Conservation (phyloP, 2,797 vertebrate genomes). For the Phrynocephalus vlangalii region DNA sequence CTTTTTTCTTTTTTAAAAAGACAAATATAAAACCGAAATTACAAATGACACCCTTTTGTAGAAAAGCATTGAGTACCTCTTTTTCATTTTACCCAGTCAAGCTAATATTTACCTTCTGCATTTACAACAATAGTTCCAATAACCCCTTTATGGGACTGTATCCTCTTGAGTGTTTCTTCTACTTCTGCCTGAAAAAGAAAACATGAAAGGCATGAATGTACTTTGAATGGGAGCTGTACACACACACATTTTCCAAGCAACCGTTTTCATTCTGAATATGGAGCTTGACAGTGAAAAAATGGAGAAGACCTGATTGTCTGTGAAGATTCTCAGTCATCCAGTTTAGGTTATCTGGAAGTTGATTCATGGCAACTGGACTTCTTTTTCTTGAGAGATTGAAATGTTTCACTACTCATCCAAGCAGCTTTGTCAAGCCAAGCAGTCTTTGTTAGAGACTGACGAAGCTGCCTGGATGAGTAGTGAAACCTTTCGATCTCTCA, state of each 20-base stretch:
- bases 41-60: neutral
- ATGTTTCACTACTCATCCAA: too few relatives aligned
- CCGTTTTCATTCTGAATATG: neutral
- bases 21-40: neutral
- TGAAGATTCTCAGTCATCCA: too few relatives aligned
- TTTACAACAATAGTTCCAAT: slow-evolving; percentile 82
- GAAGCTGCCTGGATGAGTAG: too few relatives aligned
- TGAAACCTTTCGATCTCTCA: too few relatives aligned
- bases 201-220: neutral
- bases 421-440: too few relatives aligned
- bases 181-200: slow-evolving; percentile 77
- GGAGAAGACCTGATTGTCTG: too few relatives aligned
- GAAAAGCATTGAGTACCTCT: neutral
- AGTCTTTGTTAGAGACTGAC: too few relatives aligned
- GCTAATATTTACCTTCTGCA: slow-evolving; percentile 76
- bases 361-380: too few relatives aligned
- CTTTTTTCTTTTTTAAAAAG: neutral
- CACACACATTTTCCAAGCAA: neutral
- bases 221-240: too few relatives aligned
- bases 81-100: neutral
- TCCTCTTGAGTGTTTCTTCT: slow-evolving; percentile 85
- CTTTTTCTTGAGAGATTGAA: too few relatives aligned
- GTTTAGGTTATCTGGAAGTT: too few relatives aligned
- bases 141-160: slow-evolving; percentile 83
- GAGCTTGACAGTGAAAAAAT: neutral